Percentiles rank a stretch among this genome's conserved stretches.
Evolutionary conservation across 2,888 invertebrate species (phyloP).

Genomic region (Heliconius sara): DNA sequence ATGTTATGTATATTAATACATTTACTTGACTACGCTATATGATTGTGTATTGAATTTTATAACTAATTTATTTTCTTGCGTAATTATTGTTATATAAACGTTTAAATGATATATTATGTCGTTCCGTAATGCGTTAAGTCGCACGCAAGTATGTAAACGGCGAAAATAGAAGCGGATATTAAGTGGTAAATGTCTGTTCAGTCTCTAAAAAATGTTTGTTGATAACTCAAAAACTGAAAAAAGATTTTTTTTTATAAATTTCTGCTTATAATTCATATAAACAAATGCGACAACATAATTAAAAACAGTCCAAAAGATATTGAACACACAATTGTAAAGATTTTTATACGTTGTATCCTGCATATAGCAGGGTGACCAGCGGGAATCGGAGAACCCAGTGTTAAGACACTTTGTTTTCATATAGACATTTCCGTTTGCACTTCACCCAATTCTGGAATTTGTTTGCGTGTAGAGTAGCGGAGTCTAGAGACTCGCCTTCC

Average conservation of each 20-base stretch:
- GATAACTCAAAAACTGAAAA: background rate
- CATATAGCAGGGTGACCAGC: too few relatives aligned
- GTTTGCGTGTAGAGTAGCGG: too few relatives aligned
- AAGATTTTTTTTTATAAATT: background rate
- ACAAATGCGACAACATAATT: background rate
- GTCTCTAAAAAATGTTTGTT: too few relatives aligned
- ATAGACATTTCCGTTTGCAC: too few relatives aligned
- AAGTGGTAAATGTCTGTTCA: background rate
- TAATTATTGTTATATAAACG: background rate
- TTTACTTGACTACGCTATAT: background rate
- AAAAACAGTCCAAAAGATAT: background rate
- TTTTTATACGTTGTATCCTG: too few relatives aligned
- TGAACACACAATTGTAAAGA: too few relatives aligned
- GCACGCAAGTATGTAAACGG: background rate
- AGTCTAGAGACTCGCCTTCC: too few relatives aligned
- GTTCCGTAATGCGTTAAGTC: background rate
- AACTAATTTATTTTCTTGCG: background rate
- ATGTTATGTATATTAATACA: background rate
- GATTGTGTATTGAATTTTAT: background rate
- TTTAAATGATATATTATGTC: background rate
- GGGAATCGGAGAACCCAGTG: too few relatives aligned
- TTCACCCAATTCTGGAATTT: too few relatives aligned
- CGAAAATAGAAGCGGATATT: background rate
- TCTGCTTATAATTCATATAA: too few relatives aligned
- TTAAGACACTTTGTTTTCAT: too few relatives aligned